phyloP scores from a whole-genome alignment of 2,888 invertebrate species.

The Lycophotia porphyrea region DNA sequence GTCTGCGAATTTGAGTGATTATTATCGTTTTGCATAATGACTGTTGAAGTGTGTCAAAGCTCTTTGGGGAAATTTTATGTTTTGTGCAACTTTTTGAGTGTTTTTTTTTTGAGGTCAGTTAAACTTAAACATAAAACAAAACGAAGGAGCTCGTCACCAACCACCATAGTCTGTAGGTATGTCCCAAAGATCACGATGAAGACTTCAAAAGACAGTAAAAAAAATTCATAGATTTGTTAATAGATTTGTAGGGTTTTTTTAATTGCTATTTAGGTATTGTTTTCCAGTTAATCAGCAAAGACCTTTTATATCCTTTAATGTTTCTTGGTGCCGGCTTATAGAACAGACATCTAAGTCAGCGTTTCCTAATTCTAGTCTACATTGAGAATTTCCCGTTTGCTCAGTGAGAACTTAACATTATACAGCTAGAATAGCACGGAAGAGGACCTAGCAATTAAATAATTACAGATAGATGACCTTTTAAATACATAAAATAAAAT shows the following conservation, averaged over 20 bases:
- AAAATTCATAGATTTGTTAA: neutral
- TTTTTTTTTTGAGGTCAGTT: neutral
- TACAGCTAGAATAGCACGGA: neutral
- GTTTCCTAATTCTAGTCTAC: neutral
- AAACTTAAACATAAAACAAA: neutral
- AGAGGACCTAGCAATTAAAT: neutral
- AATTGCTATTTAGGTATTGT: too few relatives aligned
- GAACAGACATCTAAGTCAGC: neutral
- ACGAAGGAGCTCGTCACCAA: neutral
- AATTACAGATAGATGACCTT: conserved; percentile 3
- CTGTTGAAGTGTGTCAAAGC: conserved; percentile 31
- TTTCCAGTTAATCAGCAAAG: neutral
- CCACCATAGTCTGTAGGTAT: too few relatives aligned
- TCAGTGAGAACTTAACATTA: neutral
- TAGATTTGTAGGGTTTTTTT: neutral
- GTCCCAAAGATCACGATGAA: neutral
- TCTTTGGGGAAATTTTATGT: neutral
- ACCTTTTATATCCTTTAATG: neutral
- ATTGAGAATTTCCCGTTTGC: neutral
- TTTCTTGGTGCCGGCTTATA: neutral
- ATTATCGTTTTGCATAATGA: conserved; percentile 43
- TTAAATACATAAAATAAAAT: neutral
- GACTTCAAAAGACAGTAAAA: neutral
- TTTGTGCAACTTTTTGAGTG: neutral
- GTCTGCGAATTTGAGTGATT: conserved; percentile 47